A percentile compares a stretch with the other conserved stretches of the same genome.
These are phyloP conservation scores for Metallyticus violacea DNA, from an alignment of 2,888 invertebrate species.

Conservation along the genomic window DNA sequence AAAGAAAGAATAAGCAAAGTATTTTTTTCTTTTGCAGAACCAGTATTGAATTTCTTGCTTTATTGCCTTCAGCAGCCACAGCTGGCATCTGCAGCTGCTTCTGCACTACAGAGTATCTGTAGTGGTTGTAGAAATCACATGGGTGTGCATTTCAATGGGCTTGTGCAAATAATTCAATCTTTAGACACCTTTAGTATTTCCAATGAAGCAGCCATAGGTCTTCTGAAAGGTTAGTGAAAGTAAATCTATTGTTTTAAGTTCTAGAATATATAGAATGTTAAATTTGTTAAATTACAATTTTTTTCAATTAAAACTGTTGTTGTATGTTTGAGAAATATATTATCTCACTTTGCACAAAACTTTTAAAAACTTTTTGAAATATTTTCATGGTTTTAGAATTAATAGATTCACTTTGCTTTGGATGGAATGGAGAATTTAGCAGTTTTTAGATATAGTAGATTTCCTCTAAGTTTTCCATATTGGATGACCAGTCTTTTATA, in stretches of 20 bases:
- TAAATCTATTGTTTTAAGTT: constrained; percentile 32
- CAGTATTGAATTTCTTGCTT: constrained; percentile 76
- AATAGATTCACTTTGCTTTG: no score
- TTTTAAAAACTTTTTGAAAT: no score
- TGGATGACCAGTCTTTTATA: no score
- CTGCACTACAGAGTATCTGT: constrained; percentile 82
- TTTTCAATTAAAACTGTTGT: no score
- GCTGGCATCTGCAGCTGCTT: constrained; percentile 77
- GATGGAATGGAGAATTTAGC: no score
- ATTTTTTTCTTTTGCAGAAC: constrained; percentile 52
- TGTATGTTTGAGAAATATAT: no score
- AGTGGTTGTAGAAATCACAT: constrained; percentile 76
- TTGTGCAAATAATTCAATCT: constrained; percentile 71
- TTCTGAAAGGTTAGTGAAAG: constrained; percentile 64
- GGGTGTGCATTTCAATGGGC: constrained; percentile 67
- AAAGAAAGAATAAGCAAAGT: background rate
- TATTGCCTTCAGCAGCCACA: constrained; percentile 68
- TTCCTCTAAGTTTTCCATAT: no score
- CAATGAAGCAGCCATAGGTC: constrained; percentile 70
- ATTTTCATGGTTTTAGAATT: no score
- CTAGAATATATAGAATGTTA: constrained; percentile 40
- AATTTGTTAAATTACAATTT: no score
- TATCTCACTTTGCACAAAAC: no score
- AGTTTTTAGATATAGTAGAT: no score
- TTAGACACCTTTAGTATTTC: constrained; percentile 70